A percentile compares a stretch with the other conserved stretches of the same genome.
phyloP scores from a whole-genome alignment of 2,797 vertebrate genomes.

The Antennarius maculatus region DNA sequence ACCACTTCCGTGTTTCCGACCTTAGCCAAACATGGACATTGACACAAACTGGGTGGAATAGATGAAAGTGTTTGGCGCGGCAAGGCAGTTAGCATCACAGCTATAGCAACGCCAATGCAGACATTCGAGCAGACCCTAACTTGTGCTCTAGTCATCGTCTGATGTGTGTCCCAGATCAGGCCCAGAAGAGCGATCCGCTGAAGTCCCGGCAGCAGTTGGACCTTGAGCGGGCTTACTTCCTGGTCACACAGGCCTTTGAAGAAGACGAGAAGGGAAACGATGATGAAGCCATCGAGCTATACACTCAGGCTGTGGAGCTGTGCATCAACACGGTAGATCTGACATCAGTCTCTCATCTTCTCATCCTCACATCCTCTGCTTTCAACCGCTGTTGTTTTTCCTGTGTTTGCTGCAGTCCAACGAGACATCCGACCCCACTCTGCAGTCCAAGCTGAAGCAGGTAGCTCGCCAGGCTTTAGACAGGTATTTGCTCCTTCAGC shows the following conservation, averaged over 20 bases:
- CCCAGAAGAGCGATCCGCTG: slow-evolving; percentile 90
- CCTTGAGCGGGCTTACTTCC: slow-evolving; percentile 94
- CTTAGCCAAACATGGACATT: background rate
- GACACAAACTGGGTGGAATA: background rate
- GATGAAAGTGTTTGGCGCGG: background rate
- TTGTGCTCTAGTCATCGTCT: background rate
- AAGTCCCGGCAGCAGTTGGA: slow-evolving; percentile 95
- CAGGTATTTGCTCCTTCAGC: slow-evolving; percentile 77
- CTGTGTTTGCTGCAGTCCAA: slow-evolving; percentile 82
- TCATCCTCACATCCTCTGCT: background rate
- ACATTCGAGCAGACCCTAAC: too few relatives aligned
- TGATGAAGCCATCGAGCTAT: slow-evolving; percentile 94
- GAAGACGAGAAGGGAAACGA: slow-evolving; percentile 93
- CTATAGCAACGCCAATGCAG: background rate
- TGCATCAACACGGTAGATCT: slow-evolving; percentile 91
- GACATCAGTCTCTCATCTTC: background rate
- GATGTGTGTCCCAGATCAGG: slow-evolving; percentile 82
- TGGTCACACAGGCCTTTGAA: slow-evolving; percentile 97
- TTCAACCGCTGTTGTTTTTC: slow-evolving; percentile 1
- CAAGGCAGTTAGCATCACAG: background rate
- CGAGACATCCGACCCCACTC: slow-evolving; percentile 90
- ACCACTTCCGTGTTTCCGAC: too few relatives aligned
- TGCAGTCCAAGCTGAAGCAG: slow-evolving; percentile 95
- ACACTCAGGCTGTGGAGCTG: slow-evolving; percentile 96
- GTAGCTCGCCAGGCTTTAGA: slow-evolving; percentile 94